Evolutionary conservation across 2,888 invertebrate species (phyloP).

Genomic region (Clanis bilineata): DNA sequence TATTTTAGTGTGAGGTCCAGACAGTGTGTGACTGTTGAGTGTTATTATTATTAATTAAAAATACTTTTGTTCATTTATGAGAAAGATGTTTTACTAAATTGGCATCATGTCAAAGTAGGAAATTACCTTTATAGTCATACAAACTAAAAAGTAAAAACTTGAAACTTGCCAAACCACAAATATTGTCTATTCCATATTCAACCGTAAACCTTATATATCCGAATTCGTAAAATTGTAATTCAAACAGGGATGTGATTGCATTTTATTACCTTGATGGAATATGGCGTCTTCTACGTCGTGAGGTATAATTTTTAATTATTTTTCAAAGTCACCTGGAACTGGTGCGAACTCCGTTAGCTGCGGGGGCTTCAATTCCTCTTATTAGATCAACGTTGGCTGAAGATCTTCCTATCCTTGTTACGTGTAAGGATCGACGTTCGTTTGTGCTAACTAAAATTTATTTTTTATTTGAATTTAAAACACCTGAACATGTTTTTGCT

Average conservation of each 20-base stretch:
- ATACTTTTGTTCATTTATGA: no score
- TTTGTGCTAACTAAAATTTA: background rate
- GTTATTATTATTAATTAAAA: no score
- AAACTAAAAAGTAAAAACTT: no score
- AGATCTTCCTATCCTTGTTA: background rate
- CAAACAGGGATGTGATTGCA: background rate
- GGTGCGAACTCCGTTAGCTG: conserved; percentile 34
- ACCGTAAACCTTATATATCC: background rate
- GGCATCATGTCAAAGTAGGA: no score
- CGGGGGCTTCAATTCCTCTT: conserved; percentile 37
- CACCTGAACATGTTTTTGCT: background rate
- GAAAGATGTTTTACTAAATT: no score
- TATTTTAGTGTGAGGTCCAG: no score
- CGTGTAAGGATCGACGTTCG: background rate
- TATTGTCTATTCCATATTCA: background rate
- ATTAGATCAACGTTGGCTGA: conserved; percentile 39
- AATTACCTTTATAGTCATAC: no score
- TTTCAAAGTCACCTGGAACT: conserved; percentile 29
- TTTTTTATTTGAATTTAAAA: background rate
- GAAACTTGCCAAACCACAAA: no score
- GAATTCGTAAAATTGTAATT: background rate
- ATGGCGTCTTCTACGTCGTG: background rate
- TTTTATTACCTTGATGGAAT: background rate
- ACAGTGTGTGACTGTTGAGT: no score
- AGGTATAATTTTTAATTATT: conserved; percentile 33